Conservation (phyloP, 1,140 invertebrate genomes). For the Calliopsis andreniformis region DNA sequence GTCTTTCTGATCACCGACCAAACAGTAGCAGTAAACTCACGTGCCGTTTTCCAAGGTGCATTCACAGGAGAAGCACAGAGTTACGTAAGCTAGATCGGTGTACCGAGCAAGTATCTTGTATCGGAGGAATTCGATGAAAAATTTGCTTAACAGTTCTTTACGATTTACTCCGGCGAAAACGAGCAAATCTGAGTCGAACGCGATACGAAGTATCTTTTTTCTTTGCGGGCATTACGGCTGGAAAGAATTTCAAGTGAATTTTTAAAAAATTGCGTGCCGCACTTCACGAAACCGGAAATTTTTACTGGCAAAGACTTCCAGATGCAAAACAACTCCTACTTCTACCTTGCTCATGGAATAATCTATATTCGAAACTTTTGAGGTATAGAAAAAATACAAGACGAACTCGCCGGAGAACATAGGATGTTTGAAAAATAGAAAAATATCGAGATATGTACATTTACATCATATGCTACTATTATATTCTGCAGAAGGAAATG, state of each 20-base stretch:
- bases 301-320: not conserved
- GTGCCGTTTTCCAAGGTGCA: not conserved
- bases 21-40: not conserved
- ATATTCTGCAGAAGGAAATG: not conserved
- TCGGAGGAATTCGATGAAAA: not conserved
- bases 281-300: slow-evolving; percentile 5
- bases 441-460: not conserved
- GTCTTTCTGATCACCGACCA: not conserved
- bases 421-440: not conserved
- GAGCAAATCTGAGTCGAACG: not conserved
- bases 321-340: not conserved
- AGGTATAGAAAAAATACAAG: not conserved
- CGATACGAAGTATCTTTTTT: not conserved
- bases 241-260: not conserved
- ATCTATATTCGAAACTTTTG: not conserved
- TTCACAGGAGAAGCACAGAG: not conserved
- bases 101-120: not conserved
- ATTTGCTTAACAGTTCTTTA: not conserved
- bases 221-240: not conserved
- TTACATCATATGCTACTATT: not conserved
- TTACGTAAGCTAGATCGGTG: not conserved
- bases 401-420: not conserved
- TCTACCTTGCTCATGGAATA: not conserved
- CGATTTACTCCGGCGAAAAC: not conserved
- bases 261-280: slow-evolving; percentile 6